These are phyloP conservation scores for Hyles vespertilio DNA, from an alignment of 1,140 invertebrate genomes.

Conservation along the genomic window DNA sequence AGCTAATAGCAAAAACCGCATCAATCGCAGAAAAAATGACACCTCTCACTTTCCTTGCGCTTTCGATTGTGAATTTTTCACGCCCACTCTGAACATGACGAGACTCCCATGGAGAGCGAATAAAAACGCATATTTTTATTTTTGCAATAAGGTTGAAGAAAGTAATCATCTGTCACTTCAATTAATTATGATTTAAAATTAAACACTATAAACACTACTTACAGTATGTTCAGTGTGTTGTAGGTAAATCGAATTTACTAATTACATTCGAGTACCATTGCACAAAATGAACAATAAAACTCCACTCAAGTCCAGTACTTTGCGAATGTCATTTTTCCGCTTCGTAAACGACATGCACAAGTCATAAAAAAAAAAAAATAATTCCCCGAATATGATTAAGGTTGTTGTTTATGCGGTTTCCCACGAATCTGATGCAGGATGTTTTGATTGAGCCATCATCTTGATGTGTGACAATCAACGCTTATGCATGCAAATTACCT, in stretches of 20 bases:
- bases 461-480: slow-evolving; percentile 28
- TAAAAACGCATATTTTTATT: background rate
- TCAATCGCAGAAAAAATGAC: slow-evolving; percentile 44
- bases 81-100: slow-evolving; percentile 33
- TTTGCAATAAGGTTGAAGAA: background rate
- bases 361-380: background rate
- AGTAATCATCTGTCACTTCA: background rate
- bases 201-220: no score
- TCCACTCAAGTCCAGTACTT: no score
- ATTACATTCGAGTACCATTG: no score
- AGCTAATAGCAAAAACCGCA: slow-evolving; percentile 36
- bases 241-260: no score
- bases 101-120: background rate
- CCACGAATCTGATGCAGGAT: slow-evolving; percentile 15
- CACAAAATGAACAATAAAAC: no score
- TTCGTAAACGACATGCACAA: no score
- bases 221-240: no score
- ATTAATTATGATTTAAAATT: no score
- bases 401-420: background rate
- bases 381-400: background rate
- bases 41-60: slow-evolving; percentile 35
- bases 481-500: background rate
- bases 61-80: slow-evolving; percentile 38
- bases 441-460: slow-evolving; percentile 43
- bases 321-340: no score